Evolutionary conservation across 2,797 vertebrate genomes (phyloP).

Genomic region (Coilia nasus): DNA sequence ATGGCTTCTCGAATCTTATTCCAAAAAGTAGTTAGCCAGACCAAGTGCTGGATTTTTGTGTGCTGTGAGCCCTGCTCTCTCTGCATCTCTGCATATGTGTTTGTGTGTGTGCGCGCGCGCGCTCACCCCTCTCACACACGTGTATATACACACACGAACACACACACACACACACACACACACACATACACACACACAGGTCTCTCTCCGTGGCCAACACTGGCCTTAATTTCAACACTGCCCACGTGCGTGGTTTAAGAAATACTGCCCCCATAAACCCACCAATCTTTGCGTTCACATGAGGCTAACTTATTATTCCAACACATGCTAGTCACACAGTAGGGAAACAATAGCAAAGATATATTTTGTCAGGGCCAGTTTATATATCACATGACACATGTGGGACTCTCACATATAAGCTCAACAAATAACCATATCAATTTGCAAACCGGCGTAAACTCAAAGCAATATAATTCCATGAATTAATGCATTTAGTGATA

Average conservation of each 20-base stretch:
- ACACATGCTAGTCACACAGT: background rate
- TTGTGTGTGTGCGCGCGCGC: background rate
- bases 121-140: too few species aligned
- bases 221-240: background rate
- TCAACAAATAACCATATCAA: constrained; percentile 5
- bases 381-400: background rate
- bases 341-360: constrained; percentile 1
- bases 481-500: constrained; percentile 14
- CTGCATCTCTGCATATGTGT: background rate
- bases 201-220: background rate
- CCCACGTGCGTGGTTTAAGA: background rate
- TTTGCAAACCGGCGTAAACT: background rate
- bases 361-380: background rate
- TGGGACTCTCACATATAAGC: background rate
- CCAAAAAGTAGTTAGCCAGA: too few species aligned
- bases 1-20: too few species aligned
- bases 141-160: background rate
- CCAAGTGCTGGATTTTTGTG: too few species aligned
- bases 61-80: too few species aligned
- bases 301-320: background rate
- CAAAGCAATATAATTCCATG: background rate
- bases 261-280: constrained; percentile 1
- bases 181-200: background rate
- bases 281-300: background rate
- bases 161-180: background rate